Conservation (phyloP, 2,113 vertebrate species). For the Antennarius striatus region DNA sequence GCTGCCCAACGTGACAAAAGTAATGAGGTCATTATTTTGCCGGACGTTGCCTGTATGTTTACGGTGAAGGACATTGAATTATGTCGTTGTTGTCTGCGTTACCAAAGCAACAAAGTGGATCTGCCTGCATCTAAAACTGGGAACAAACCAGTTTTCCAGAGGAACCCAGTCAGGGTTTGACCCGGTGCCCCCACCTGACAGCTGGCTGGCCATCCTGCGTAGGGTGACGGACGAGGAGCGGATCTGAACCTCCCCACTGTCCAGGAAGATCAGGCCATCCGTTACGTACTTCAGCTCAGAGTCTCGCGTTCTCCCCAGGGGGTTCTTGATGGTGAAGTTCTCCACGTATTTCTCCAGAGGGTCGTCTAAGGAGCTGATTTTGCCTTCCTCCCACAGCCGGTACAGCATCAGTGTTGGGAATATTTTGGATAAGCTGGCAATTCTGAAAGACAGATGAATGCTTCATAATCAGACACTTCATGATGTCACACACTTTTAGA, state of each 20-base stretch:
- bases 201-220: constrained; percentile 92
- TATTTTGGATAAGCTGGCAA: constrained; percentile 92
- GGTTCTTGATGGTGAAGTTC: constrained; percentile 91
- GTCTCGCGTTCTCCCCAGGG: constrained; percentile 80
- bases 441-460: constrained; percentile 72
- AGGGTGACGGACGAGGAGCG: constrained; percentile 86
- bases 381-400: constrained; percentile 92
- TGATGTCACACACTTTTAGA: too few relatives aligned
- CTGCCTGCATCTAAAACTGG: too few relatives aligned
- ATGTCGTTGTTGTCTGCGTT: too few relatives aligned
- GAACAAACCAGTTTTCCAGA: too few relatives aligned
- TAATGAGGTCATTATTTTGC: too few relatives aligned
- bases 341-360: constrained; percentile 87
- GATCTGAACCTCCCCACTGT: constrained; percentile 79
- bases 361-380: constrained; percentile 88
- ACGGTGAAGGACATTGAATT: too few relatives aligned
- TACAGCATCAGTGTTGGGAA: constrained; percentile 93
- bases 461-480: too few relatives aligned
- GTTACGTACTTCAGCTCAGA: constrained; percentile 78
- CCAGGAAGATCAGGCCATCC: constrained; percentile 81
- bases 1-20: too few relatives aligned
- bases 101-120: too few relatives aligned
- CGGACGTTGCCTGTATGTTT: too few relatives aligned
- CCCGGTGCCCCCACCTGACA: constrained; percentile 66
- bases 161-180: not conserved